Evolutionary conservation across 2,888 invertebrate genomes (phyloP).

Genomic region (Drosophila algonquin): DNA sequence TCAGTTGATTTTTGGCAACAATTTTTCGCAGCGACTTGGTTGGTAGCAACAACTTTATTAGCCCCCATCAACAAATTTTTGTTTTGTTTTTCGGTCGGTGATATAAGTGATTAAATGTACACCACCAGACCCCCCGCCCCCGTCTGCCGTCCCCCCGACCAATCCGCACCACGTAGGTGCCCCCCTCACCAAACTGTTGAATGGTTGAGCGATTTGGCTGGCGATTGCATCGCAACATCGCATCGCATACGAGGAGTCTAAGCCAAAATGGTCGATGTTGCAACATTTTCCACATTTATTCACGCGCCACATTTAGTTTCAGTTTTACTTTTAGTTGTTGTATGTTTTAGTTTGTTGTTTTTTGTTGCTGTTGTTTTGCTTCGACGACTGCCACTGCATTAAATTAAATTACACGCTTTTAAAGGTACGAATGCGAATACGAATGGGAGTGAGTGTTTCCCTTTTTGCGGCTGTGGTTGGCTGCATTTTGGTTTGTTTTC

Average conservation of each 20-base stretch:
- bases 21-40: slow-evolving; percentile 38
- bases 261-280: slow-evolving; percentile 51
- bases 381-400: slow-evolving; percentile 40
- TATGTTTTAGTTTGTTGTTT: slow-evolving; percentile 2
- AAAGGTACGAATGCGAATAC: slow-evolving; percentile 2
- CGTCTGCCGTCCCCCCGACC: too few relatives aligned
- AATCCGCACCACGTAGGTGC: neutral
- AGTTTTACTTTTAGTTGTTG: slow-evolving; percentile 7
- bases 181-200: slow-evolving; percentile 8
- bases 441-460: slow-evolving; percentile 20
- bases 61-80: slow-evolving; percentile 55
- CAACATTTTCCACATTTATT: slow-evolving; percentile 53
- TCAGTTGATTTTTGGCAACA: slow-evolving; percentile 60
- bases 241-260: slow-evolving; percentile 28
- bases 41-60: slow-evolving; percentile 70
- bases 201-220: slow-evolving; percentile 49
- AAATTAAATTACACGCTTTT: slow-evolving; percentile 61
- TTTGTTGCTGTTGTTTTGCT: slow-evolving; percentile 15
- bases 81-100: slow-evolving; percentile 40
- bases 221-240: slow-evolving; percentile 48
- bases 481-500: slow-evolving; percentile 38
- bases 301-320: slow-evolving; percentile 47
- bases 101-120: slow-evolving; percentile 46
- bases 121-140: neutral
- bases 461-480: slow-evolving; percentile 41